phyloP scores from a whole-genome alignment of 2,113 vertebrate species.

The Corythaixoides concolor region DNA sequence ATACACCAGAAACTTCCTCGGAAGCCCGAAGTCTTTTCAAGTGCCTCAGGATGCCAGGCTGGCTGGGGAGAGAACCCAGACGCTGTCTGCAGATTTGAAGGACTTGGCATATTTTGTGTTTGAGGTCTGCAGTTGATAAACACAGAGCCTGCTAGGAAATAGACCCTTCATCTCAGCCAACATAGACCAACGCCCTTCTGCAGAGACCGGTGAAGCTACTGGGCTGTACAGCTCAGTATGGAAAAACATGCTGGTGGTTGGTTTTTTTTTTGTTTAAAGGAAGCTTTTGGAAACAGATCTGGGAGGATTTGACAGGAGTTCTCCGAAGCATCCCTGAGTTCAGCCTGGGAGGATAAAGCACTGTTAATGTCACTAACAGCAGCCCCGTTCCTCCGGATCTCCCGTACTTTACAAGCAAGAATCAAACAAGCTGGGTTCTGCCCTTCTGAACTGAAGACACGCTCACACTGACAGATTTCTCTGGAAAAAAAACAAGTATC shows the following conservation, averaged over 20 bases:
- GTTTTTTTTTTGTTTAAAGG: not conserved
- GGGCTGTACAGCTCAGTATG: rapidly evolving
- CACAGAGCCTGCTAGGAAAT: not conserved
- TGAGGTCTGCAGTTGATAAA: not conserved
- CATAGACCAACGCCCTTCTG: not conserved
- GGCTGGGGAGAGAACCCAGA: not conserved
- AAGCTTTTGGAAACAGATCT: not conserved
- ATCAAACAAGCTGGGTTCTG: not conserved
- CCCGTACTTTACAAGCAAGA: not conserved
- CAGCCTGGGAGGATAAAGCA: not conserved
- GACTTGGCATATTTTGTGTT: not conserved
- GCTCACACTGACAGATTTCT: not conserved
- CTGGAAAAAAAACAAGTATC: not conserved
- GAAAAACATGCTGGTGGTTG: not conserved
- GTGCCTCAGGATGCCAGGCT: not conserved
- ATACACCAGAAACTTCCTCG: not conserved
- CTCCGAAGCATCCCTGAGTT: not conserved
- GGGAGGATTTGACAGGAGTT: not conserved
- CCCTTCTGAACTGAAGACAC: not conserved
- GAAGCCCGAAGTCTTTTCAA: not conserved
- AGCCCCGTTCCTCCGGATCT: not conserved
- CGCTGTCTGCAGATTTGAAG: not conserved
- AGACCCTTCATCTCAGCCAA: not conserved
- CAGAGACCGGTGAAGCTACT: not conserved
- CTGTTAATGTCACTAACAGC: rapidly evolving